Evolutionary conservation across 2,113 vertebrate species (phyloP), one percentile per base, ranked within the genome.

Genomic region (Ctenomys sociabilis): DNA sequence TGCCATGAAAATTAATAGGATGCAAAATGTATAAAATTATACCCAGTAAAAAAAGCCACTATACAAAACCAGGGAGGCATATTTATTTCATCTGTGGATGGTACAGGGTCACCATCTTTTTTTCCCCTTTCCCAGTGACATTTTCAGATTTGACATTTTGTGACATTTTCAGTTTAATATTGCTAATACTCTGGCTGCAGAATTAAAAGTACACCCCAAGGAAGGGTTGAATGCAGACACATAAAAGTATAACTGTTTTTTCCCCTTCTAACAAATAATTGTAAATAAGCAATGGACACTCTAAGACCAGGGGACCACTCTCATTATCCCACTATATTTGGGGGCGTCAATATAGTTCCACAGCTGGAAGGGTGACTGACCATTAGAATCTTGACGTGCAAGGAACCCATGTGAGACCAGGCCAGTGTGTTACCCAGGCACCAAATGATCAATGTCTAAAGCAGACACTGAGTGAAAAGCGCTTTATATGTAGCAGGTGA

Each of bases 121-220:
- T 98, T 89, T 95, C 89, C 90, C 80, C 40, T 61, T 97, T 81
- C 35, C 96, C 45, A 88, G 61, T 99, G 98, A 98, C 98, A 99
- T 99, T 99, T 99, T 98, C 98, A 98, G 87, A 97, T 97, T 98
- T 99, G 98, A 98, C 98, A 99, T 99, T 99, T 98, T 99, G 98
- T 99, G 99, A 99, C 98, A 99, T 99, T 99, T 99, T 98, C 98
- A 97, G 97, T 99, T 99, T 99, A 98, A 98, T 99, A 98, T 98
- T 99, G 97, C 97, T 99, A 99, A 99, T 98, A 98, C 94, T 98
- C 98, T 97, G 96, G 97, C 97, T 97, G 96, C 96, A 98, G 98
- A 99, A 99, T 98, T 99, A 98, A 99, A 99, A 99, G 98, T 97
- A 98, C 96, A 98, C 96, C 94, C 98, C 94, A 97, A 99, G 98